phyloP scores from a whole-genome alignment of 2,113 vertebrate genomes.

The Perca fluviatilis region DNA sequence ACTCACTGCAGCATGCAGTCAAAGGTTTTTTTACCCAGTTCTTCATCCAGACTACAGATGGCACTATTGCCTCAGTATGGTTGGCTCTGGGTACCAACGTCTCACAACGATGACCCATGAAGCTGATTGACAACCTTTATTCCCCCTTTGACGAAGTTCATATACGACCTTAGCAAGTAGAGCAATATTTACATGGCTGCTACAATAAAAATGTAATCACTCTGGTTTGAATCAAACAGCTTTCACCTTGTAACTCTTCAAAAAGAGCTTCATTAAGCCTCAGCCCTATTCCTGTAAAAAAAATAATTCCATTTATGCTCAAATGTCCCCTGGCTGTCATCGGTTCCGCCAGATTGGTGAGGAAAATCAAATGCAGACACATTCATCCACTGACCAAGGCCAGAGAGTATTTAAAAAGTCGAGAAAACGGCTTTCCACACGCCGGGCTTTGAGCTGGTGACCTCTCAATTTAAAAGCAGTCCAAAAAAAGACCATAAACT shows the following conservation, averaged over 20 bases:
- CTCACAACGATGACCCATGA: constrained; percentile 61
- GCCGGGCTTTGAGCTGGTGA: constrained; percentile 65
- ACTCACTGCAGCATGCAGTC: constrained; percentile 20
- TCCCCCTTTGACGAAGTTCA: constrained; percentile 62
- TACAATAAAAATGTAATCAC: constrained; percentile 44
- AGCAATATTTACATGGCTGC: constrained; percentile 45
- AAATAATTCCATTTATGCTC: constrained; percentile 65
- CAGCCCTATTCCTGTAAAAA: constrained; percentile 74
- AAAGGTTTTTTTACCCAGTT: constrained; percentile 33
- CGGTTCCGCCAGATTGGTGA: constrained; percentile 72
- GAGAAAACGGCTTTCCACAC: constrained; percentile 72
- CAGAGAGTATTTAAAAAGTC: constrained; percentile 73
- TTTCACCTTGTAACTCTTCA: constrained; percentile 62
- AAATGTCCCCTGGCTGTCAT: constrained; percentile 70
- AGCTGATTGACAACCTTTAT: constrained; percentile 71
- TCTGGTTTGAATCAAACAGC: constrained; percentile 59
- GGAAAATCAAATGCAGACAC: constrained; percentile 81
- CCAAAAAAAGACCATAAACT: constrained; percentile 77
- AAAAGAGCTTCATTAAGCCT: constrained; percentile 56
- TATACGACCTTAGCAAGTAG: constrained; percentile 68
- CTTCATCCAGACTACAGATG: constrained; percentile 83
- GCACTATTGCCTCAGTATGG: constrained; percentile 80
- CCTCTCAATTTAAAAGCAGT: constrained; percentile 67
- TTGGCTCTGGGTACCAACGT: constrained; percentile 21
- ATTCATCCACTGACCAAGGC: constrained; percentile 71